Conservation (phyloP, 2,113 vertebrate species). For the Herpetotheres cachinnans region DNA sequence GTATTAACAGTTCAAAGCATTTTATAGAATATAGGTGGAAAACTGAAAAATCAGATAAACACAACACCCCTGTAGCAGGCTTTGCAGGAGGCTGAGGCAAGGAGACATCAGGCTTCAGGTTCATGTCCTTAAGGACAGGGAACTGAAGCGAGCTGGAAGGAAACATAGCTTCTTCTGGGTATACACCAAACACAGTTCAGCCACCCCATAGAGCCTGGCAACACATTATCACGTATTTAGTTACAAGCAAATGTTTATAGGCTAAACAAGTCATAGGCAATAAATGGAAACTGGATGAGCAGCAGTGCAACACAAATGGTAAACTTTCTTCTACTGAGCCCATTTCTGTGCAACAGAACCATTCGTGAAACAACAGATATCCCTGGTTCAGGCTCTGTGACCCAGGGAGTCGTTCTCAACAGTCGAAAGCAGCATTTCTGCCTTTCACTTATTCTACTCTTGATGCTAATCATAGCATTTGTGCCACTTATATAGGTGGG, state of each 20-base stretch:
- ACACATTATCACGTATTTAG: background rate
- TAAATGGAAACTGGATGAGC: background rate
- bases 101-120: background rate
- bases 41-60: background rate
- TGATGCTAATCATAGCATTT: background rate
- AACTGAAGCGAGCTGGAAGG: background rate
- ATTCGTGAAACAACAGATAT: background rate
- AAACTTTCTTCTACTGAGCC: background rate
- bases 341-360: background rate
- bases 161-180: background rate
- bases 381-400: background rate
- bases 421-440: background rate
- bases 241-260: background rate
- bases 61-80: background rate
- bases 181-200: background rate
- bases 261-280: background rate
- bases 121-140: background rate
- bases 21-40: background rate
- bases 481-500: background rate
- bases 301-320: background rate
- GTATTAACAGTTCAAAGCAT: background rate
- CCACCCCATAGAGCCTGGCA: background rate
- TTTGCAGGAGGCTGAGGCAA: background rate
- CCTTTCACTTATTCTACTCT: background rate
- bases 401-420: background rate